Evolutionary conservation across 2,888 invertebrate genomes (phyloP), one percentile per base, ranked within the genome.

Genomic region (Acleris emargana): DNA sequence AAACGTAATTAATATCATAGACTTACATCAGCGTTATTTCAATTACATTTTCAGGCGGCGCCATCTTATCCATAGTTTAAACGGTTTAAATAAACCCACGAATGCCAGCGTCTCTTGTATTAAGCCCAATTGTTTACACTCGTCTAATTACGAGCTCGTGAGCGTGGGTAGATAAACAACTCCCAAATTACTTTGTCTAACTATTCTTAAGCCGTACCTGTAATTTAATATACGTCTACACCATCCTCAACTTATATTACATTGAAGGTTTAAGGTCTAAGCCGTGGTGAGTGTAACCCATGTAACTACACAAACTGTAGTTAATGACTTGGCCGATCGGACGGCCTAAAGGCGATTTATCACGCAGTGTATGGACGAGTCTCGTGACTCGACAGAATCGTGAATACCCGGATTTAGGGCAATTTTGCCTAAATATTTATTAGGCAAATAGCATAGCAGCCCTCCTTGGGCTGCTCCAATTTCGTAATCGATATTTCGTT

Each of bases 271-370:
- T 80, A 82, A 77, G 78, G 71, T 74, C 68, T 76, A 75, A 68
- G 80, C 83, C 84, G 84, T 73, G 79, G 80, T 84, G 77, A 77
- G 72, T 72, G 66, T 73, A 73, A 73, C 68, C 72, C 69, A 68
- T 13, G 72, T 81, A 82, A 78, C 84, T 82, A 82, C 79, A 84
- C 83, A 84, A 87, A 87, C 85, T 80, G 76, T 81, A 77, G 82
- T 82, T 86, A 84, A 86, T 85, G 84, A 82, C 79, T 76, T 69
- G 73, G 73, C 79, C 79, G 68, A 78, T 81, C 73, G 71, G 71
- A 73, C 71, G 71, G 62, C 66, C 76, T 75, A 73, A 69, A 68
- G 73, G 80, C 77, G 77, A 89, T 89, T 86, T 83, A 87, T 89
- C 84, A 87, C 81, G 79, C 79, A 82, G 77, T 74, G 64, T 66